phyloP scores from a whole-genome alignment of 2,113 vertebrate species.

The Caranx ignobilis region DNA sequence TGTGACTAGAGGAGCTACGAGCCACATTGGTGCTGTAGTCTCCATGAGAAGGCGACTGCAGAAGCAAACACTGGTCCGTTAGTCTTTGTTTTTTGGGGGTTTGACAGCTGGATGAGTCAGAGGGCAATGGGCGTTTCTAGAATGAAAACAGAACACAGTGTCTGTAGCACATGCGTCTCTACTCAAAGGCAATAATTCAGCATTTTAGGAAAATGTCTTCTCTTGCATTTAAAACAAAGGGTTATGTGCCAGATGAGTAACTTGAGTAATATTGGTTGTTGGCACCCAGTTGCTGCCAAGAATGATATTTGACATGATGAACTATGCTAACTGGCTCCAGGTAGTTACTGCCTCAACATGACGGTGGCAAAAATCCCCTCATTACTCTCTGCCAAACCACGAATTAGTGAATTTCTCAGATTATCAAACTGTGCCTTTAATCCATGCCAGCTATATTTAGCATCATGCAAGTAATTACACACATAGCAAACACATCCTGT shows the following conservation, averaged over 20 bases:
- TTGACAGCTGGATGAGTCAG: conserved; percentile 76
- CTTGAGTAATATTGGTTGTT: background rate
- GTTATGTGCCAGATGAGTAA: background rate
- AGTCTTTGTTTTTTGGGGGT: conserved; percentile 84
- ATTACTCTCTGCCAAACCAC: background rate
- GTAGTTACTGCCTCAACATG: background rate
- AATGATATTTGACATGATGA: background rate
- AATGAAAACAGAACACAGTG: conserved; percentile 1
- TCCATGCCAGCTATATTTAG: conserved; percentile 16
- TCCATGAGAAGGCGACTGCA: conserved; percentile 73
- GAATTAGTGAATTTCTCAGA: background rate
- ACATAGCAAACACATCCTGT: background rate
- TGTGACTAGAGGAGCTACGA: conserved; percentile 58
- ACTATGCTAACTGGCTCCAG: conserved; percentile 6
- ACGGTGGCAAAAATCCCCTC: background rate
- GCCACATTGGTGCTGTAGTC: conserved; percentile 60
- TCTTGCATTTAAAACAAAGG: background rate
- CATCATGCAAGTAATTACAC: background rate
- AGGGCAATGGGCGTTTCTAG: conserved; percentile 84
- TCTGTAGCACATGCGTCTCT: background rate
- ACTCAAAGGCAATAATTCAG: background rate
- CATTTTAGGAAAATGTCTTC: background rate
- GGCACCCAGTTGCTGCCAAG: background rate
- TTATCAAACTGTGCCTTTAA: background rate
- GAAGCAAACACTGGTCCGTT: conserved; percentile 74